A percentile compares a stretch with the other conserved stretches of the same genome.
These are phyloP conservation scores for Drosophila takahashii DNA, from an alignment of 1,140 invertebrate species.

Conservation along the genomic window DNA sequence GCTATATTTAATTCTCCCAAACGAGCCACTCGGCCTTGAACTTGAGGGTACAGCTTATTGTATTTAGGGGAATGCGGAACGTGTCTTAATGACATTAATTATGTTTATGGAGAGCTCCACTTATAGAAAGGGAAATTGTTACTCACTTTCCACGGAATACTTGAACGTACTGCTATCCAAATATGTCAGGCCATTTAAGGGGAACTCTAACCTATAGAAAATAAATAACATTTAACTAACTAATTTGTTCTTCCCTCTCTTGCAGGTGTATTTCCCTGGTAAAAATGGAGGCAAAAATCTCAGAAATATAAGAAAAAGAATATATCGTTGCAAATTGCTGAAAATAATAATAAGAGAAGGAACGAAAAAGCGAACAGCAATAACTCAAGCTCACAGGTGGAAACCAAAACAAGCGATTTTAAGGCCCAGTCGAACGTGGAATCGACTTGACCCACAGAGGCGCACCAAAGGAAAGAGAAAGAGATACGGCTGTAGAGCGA, in stretches of 20 bases:
- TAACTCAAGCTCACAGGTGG: constrained; percentile 24
- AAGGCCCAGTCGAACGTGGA: constrained; percentile 47
- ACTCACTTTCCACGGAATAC: constrained; percentile 31
- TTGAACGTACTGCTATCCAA: constrained; percentile 10
- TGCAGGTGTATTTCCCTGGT: constrained; percentile 23
- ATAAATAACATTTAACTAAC: constrained; percentile 1
- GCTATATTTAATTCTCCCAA: constrained; percentile 14
- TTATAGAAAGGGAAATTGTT: constrained; percentile 38
- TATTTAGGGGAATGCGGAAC: constrained; percentile 35
- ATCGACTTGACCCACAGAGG: constrained; percentile 39
- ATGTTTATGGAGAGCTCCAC: constrained; percentile 5
- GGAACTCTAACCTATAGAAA: not conserved
- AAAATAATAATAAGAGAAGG: constrained; percentile 29
- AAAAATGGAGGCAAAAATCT: constrained; percentile 27
- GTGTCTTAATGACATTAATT: constrained; percentile 41
- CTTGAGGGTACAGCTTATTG: constrained; percentile 4
- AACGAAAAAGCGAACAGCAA: constrained; percentile 30
- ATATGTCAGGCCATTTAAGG: not conserved
- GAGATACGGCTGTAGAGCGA: constrained; percentile 6
- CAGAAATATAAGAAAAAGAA: constrained; percentile 46
- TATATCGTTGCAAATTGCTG: constrained; percentile 16
- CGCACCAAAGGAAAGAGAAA: constrained; percentile 8
- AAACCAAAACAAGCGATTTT: constrained; percentile 43
- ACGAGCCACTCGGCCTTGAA: constrained; percentile 52
- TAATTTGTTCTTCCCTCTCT: constrained; percentile 9